A percentile compares a stretch with the other conserved stretches of the same genome.
These are phyloP conservation scores for Strigamia transsilvanica DNA, from an alignment of 2,888 invertebrate species.

Conservation along the genomic window DNA sequence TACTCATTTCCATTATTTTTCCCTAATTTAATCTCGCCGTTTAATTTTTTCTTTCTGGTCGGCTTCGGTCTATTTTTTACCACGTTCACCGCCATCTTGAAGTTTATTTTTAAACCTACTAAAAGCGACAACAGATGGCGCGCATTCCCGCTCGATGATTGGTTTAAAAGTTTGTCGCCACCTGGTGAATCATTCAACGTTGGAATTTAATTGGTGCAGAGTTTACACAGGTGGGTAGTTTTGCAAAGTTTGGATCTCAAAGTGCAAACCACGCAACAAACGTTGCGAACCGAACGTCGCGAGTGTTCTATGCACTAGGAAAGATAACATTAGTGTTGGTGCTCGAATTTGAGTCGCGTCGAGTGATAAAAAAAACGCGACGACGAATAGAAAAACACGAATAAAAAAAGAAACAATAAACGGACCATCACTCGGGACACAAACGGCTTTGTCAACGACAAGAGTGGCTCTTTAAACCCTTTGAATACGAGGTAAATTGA, in stretches of 20 bases:
- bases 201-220: too few species aligned
- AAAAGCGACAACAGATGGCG: background rate
- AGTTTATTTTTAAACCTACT: background rate
- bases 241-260: background rate
- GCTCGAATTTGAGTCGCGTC: too few species aligned
- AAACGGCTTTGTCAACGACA: too few species aligned
- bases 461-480: too few species aligned
- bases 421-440: too few species aligned
- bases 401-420: too few species aligned
- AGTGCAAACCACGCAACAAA: conserved; percentile 11
- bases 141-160: background rate
- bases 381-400: too few species aligned
- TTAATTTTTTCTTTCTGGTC: background rate
- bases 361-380: too few species aligned
- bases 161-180: background rate
- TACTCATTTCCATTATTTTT: background rate
- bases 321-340: background rate
- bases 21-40: background rate
- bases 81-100: background rate
- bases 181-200: too few species aligned
- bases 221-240: background rate
- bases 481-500: too few species aligned
- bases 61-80: background rate
- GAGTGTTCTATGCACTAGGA: background rate
- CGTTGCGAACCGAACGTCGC: background rate